phyloP scores from a whole-genome alignment of 2,113 vertebrate species.

The Corythaixoides concolor region DNA sequence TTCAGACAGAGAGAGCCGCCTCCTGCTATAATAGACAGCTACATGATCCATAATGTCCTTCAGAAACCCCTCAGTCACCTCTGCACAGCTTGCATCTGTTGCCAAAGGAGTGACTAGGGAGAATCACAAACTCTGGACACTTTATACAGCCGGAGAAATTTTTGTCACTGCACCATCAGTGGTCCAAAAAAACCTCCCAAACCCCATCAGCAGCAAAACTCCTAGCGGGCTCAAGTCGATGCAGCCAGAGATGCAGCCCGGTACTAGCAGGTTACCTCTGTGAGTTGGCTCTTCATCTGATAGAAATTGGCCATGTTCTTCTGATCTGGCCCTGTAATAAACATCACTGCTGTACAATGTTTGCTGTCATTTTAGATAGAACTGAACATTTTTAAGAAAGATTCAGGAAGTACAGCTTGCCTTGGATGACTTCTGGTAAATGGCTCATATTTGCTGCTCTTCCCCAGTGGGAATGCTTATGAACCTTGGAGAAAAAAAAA shows the following conservation, averaged over 20 bases:
- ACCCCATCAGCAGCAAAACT: background rate
- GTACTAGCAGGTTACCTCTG: background rate
- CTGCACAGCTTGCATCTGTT: background rate
- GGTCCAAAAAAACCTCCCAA: background rate
- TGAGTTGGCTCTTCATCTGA: background rate
- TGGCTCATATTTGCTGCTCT: background rate
- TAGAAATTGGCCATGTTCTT: background rate
- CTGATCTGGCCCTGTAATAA: background rate
- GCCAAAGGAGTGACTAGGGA: background rate
- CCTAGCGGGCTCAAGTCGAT: background rate
- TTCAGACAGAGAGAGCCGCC: background rate
- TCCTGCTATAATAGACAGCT: background rate
- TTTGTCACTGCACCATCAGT: background rate
- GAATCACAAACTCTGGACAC: background rate
- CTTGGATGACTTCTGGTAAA: background rate
- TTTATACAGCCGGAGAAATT: background rate
- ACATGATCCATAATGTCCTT: background rate
- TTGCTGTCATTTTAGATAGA: slow-evolving; percentile 28
- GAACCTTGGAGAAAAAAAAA: background rate
- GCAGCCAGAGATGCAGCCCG: background rate
- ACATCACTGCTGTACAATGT: background rate
- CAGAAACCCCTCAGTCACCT: background rate
- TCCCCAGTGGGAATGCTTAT: background rate
- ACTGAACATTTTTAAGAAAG: slow-evolving; percentile 2
- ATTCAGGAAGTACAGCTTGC: background rate